Evolutionary conservation across 2,888 invertebrate genomes (phyloP), one percentile per base, ranked within the genome.

Genomic region (Candidula unifasciata): DNA sequence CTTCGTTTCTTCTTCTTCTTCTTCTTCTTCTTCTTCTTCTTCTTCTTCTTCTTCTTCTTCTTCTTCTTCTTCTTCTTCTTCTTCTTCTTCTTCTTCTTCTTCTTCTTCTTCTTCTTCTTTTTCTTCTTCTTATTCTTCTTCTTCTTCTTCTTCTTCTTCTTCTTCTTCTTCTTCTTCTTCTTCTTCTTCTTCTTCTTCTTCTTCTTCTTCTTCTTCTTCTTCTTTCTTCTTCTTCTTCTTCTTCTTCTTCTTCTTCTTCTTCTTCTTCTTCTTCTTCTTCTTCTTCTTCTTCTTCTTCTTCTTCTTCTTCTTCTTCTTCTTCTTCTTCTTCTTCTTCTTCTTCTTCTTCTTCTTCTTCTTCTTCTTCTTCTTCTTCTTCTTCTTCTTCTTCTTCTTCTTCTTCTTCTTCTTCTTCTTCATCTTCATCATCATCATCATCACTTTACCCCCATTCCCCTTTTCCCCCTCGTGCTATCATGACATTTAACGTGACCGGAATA

Each of bases 21-120:
- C 16, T 27, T 54, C 54, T 3, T 1, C 73, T n/a, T 33, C 27
- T 73, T 24, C 8, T 30, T 73, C 57, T 73, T 3, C 73, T 33
- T 81, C 37, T 76, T 24, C 66, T 10, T 64, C 64, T 82, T 27
- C 66, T 27, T 64, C 44, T 76, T 44, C 8, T 33, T 44, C 64
- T 66, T 64, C 76, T n/a, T 76, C 44, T 2, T n/a, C n/a, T n/a
- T n/a, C n/a, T n/a, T n/a, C n/a, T n/a, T n/a, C n/a, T n/a, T n/a
- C n/a, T n/a, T n/a, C n/a, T n/a, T n/a, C 64, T 66, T 64, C 13
- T n/a, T 74, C 44, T 54, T 52, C 30, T 16, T 76, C 24, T 66
- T 18, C 30, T 24, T 66, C 5, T 66, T 27, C 52, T 69, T 30
- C 30, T 18, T 79, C 33, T 68, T n/a, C 10, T 54, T 18, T 13